Evolutionary conservation across 2,113 vertebrate genomes (phyloP).

Genomic region (Pygoscelis antarcticus): DNA sequence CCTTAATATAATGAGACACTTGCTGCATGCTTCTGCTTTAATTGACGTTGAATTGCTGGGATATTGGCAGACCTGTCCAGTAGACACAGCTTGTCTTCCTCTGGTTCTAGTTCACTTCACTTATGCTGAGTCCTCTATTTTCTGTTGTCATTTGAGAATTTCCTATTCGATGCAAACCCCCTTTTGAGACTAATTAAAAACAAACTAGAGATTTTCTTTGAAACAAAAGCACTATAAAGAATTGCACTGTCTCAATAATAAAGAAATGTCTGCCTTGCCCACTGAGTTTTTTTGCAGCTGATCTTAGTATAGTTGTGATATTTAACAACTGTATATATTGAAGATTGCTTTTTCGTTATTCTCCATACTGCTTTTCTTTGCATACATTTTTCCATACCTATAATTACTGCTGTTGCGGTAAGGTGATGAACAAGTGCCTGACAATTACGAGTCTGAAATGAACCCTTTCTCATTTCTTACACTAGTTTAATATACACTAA

Average conservation of each 20-base stretch:
- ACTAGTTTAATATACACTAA: background rate
- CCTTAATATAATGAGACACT: slow-evolving; percentile 19
- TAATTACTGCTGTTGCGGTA: background rate
- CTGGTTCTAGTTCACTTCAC: slow-evolving; percentile 22
- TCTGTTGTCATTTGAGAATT: slow-evolving; percentile 24
- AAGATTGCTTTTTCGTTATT: background rate
- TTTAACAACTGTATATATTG: background rate
- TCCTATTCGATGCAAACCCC: background rate
- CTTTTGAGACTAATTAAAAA: slow-evolving; percentile 53
- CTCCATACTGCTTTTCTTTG: background rate
- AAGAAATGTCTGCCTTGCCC: background rate
- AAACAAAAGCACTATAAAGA: background rate
- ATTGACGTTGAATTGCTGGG: background rate
- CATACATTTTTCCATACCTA: fast-evolving
- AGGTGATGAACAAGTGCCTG: background rate
- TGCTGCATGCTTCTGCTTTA: background rate
- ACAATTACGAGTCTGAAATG: background rate
- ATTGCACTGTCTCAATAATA: background rate
- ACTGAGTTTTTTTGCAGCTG: background rate
- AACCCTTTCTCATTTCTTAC: background rate
- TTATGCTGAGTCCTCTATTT: slow-evolving; percentile 5
- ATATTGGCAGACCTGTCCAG: slow-evolving; percentile 45
- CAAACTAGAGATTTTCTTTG: slow-evolving; percentile 1
- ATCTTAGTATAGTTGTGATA: background rate
- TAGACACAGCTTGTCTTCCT: background rate